Evolutionary conservation across 2,113 vertebrate genomes (phyloP), one percentile per base, ranked within the genome.

Genomic region (Pseudopodoces humilis): DNA sequence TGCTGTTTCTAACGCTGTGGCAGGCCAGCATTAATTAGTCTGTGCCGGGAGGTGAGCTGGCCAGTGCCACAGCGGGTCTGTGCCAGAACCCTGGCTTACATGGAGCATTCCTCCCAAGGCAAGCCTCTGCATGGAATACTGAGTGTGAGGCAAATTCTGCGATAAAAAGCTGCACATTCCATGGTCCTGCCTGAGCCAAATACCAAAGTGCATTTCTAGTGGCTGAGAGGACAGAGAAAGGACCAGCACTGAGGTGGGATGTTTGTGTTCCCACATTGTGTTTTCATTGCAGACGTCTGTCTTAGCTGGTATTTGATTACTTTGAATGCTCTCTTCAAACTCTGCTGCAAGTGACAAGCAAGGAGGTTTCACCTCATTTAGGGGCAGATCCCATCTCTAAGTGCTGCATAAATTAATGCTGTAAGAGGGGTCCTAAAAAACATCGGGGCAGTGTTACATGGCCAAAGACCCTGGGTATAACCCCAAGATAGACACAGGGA

Each of bases 31-130:
- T 52, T 75, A 47, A 77, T 96, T 74, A 83, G 12, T 3, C 4
- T 0, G 18, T 80, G 46, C 63, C 75, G 86, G 68, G 74, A 83
- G 86, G 59, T 90, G 92, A 94, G 90, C 88, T 94, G 92, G 86
- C 83, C 69, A 90, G 33, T 28, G 18, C 62, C 3, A 1, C 4
- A 1, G 79, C 86, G 70, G 37, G 30, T 46, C 86, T 69, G 62
- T 93, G 85, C 94, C 90, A 95, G 88, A 67, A 20, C 55, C 55
- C 47, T 63, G 71, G 62, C 92, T 90, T 59, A n/a, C 75, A 62
- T 0, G 7, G n/a, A 92, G 33, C 76, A 43, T 88, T 90, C 76
- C 90, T 90, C 65, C 59, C 65, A 22, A n/a, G 65, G 59, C 37
- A 33, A 80, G 33, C 11, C 17, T 64, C 75, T 69, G 33, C 13